phyloP scores from a whole-genome alignment of 1,140 invertebrate genomes.

The Cheumatopsyche charites region DNA sequence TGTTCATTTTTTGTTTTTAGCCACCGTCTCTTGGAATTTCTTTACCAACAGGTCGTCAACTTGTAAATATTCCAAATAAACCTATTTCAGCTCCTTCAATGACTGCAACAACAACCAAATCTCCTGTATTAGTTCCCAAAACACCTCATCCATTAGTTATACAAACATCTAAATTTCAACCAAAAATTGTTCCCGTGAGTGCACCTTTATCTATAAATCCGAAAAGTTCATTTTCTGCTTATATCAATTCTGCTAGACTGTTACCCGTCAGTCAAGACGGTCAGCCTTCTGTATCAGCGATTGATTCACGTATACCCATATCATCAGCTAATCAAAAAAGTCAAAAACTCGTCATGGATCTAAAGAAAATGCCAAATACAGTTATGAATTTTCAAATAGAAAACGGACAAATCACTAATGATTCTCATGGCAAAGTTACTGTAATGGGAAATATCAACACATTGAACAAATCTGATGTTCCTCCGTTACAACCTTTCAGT shows the following conservation, averaged over 20 bases:
- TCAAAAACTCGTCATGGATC: background rate
- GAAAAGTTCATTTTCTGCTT: slow-evolving; percentile 46
- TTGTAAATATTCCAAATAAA: slow-evolving; percentile 53
- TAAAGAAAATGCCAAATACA: background rate
- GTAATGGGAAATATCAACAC: slow-evolving; percentile 54
- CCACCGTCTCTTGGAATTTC: slow-evolving; percentile 57
- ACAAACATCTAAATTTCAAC: slow-evolving; percentile 57
- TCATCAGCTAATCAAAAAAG: background rate
- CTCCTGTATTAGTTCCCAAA: slow-evolving; percentile 55
- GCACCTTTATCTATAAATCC: slow-evolving; percentile 52
- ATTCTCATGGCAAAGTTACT: slow-evolving; percentile 60
- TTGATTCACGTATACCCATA: background rate
- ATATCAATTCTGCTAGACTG: slow-evolving; percentile 47
- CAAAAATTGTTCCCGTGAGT: slow-evolving; percentile 58
- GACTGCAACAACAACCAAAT: too few relatives aligned
- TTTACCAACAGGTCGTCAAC: slow-evolving; percentile 16
- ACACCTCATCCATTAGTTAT: slow-evolving; percentile 58
- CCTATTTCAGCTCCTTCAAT: slow-evolving; percentile 49
- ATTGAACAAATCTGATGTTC: slow-evolving; percentile 53
- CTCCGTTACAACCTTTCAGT: slow-evolving; percentile 55
- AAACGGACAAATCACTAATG: slow-evolving; percentile 61
- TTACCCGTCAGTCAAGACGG: slow-evolving; percentile 56
- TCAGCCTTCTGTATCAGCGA: slow-evolving; percentile 53
- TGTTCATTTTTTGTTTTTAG: slow-evolving; percentile 52
- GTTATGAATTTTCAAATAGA: slow-evolving; percentile 61